Evolutionary conservation across 2,888 invertebrate genomes (phyloP), one percentile per base, ranked within the genome.

Genomic region (Malachius bipustulatus): DNA sequence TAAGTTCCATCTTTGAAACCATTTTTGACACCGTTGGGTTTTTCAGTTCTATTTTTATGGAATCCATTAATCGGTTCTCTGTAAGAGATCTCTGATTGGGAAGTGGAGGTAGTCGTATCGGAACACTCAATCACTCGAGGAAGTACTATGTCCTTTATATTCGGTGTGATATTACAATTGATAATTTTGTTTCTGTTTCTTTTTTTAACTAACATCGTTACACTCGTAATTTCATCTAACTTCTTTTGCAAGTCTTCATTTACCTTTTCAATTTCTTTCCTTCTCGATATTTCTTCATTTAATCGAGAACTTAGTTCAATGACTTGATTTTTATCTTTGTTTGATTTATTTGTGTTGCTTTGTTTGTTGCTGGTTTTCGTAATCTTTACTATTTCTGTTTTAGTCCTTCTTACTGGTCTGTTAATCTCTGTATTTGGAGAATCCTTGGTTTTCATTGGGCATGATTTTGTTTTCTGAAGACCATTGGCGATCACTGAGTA

Each of bases 221-320:
- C 37, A 4, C 48, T 47, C 43, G 68, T 67, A 4, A 71, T 62
- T 36, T 67, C 64, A 46, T 71, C 66, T 50, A 78, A 65, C 57
- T 75, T 73, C 11, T 68, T 62, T 33, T 73, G 70, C 3, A 79
- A 61, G 48, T 71, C 71, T 39, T 66, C 60, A 50, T 76, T 77
- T 16, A 73, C 54, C 45, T 69, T 69, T 50, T 77, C 77, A 2
- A 73, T 67, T 53, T 75, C 70, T 43, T 70, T 69, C n/a, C 77
- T 64, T 44, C 71, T 67, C 1, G 66, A 63, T 24, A 71, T 71
- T 57, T 78, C 77, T 27, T 70, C 69, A 41, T 72, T 69, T 3
- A 77, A 54, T 56, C 75, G 71, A 36, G 71, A 69, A 49, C 75
- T 73, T 11, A 77, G 51, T 35, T 54, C 50, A 19, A 28, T 11